A percentile compares a stretch with the other conserved stretches of the same genome.
Evolutionary conservation across 2,888 invertebrate genomes (phyloP).

Genomic region (Neocrepidodera transversa): DNA sequence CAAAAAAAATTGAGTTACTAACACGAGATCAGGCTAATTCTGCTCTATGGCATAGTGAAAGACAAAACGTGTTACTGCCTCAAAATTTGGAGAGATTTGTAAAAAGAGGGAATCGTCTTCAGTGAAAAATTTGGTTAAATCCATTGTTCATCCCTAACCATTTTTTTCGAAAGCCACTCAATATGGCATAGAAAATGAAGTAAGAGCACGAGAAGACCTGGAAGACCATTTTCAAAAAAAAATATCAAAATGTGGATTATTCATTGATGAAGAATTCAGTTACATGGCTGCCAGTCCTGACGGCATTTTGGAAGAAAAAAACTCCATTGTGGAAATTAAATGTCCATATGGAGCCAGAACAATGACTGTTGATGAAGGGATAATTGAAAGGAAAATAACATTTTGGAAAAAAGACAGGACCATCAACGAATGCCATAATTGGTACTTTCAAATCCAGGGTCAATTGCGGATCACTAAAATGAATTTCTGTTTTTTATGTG

Average conservation of each 20-base stretch:
- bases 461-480: neutral
- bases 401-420: constrained; percentile 14
- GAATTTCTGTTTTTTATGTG: neutral
- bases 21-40: constrained; percentile 16
- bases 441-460: constrained; percentile 5
- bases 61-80: constrained; percentile 12
- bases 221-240: constrained; percentile 2
- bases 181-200: too few species aligned
- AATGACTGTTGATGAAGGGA: constrained; percentile 10
- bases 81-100: constrained; percentile 16
- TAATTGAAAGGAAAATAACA: constrained; percentile 10
- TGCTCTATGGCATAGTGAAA: constrained; percentile 13
- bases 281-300: constrained; percentile 14
- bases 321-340: constrained; percentile 9
- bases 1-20: neutral
- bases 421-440: constrained; percentile 8
- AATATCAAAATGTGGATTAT: constrained; percentile 7
- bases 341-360: constrained; percentile 8
- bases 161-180: constrained; percentile 6
- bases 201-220: too few species aligned
- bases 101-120: neutral
- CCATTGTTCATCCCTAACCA: constrained; percentile 3
- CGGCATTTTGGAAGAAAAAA: constrained; percentile 4
- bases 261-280: constrained; percentile 11
- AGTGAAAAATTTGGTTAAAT: too few species aligned